Evolutionary conservation across 1,140 invertebrate species (phyloP).

Genomic region (Drosophila aff.): DNA sequence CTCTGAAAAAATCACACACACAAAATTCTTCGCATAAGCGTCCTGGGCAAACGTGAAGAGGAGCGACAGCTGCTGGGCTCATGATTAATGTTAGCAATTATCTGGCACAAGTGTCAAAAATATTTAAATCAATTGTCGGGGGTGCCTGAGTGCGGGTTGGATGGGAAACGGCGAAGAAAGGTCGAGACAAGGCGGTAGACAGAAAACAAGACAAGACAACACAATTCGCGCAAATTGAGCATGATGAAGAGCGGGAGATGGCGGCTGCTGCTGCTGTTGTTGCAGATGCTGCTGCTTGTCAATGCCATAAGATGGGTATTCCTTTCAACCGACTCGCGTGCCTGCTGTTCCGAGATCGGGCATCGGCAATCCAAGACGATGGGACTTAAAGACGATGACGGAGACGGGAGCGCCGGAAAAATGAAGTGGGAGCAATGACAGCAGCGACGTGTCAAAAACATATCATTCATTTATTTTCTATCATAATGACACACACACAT

Average conservation of each 20-base stretch:
- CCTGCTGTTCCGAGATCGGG: slow-evolving; percentile 19
- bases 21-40: neutral
- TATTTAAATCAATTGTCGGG: slow-evolving; percentile 79
- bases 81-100: slow-evolving; percentile 82
- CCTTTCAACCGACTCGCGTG: slow-evolving; percentile 54
- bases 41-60: slow-evolving; percentile 20
- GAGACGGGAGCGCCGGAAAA: slow-evolving; percentile 50
- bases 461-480: slow-evolving; percentile 85
- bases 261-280: slow-evolving; percentile 24
- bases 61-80: slow-evolving; percentile 62
- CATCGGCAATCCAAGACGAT: slow-evolving; percentile 4
- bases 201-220: slow-evolving; percentile 76
- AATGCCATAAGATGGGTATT: slow-evolving; percentile 72
- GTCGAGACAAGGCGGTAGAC: slow-evolving; percentile 58
- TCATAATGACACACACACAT: slow-evolving; percentile 63
- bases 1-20: slow-evolving; percentile 3
- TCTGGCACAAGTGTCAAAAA: slow-evolving; percentile 79
- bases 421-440: slow-evolving; percentile 73
- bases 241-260: slow-evolving; percentile 73
- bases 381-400: slow-evolving; percentile 62
- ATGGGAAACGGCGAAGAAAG: slow-evolving; percentile 36
- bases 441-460: slow-evolving; percentile 82
- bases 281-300: slow-evolving; percentile 63
- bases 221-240: slow-evolving; percentile 83
- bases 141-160: neutral